A percentile compares a stretch with the other conserved stretches of the same genome.
These are phyloP conservation scores for Baryphthengus martii DNA, from an alignment of 2,113 vertebrate genomes.

Conservation along the genomic window DNA sequence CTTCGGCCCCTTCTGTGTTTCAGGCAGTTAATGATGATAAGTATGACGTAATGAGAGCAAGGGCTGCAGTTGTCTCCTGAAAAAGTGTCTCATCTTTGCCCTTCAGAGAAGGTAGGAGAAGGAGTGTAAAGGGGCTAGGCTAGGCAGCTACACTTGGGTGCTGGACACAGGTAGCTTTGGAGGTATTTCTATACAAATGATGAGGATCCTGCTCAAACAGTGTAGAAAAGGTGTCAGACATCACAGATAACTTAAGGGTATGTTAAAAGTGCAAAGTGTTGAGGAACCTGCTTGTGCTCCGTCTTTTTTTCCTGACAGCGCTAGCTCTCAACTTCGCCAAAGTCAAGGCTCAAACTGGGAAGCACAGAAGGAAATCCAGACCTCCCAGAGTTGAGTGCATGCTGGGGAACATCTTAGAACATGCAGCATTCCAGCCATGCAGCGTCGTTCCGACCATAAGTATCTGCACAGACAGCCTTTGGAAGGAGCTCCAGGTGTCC, in stretches of 20 bases:
- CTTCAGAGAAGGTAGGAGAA: background rate
- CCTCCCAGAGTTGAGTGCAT: background rate
- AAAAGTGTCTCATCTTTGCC: background rate
- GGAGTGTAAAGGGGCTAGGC: background rate
- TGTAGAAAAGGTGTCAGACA: background rate
- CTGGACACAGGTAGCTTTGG: background rate
- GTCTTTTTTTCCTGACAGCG: background rate
- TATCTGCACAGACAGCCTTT: background rate
- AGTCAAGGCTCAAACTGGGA: background rate
- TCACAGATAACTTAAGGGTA: background rate
- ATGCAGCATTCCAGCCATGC: background rate
- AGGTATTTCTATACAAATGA: background rate
- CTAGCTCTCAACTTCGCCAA: background rate
- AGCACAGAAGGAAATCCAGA: background rate
- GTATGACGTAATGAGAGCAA: slow-evolving; percentile 11
- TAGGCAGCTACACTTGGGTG: fast-evolving
- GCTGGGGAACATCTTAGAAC: background rate
- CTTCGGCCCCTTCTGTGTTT: slow-evolving; percentile 18
- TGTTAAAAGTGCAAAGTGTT: background rate
- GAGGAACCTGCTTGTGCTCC: background rate
- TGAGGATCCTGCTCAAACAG: background rate
- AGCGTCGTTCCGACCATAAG: background rate
- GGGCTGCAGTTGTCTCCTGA: background rate
- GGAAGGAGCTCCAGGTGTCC: background rate
- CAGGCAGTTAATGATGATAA: slow-evolving; percentile 26